Evolutionary conservation across 2,113 vertebrate species (phyloP), one percentile per base, ranked within the genome.

Genomic region (Calyptommatus sinebrachiatus): DNA sequence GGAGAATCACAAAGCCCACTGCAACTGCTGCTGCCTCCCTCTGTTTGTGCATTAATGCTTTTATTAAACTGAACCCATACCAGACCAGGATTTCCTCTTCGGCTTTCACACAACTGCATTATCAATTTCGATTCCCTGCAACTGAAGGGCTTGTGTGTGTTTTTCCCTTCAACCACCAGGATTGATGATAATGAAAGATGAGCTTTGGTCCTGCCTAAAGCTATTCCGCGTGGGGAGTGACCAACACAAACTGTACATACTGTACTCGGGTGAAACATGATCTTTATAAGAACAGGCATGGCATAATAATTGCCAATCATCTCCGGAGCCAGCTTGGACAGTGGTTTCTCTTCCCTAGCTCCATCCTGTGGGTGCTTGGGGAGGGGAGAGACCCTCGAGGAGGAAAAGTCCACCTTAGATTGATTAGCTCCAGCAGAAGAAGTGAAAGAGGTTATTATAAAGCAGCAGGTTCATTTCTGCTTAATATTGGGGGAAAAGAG

Each of bases 61-160:
- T 65, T 50, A 53, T 26, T 60, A 68, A 31, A 21, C 35, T 68
- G 41, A 75, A 70, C 73, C 69, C 79, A 61, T 81, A 63, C 53
- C 65, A 46, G 74, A 74, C 74, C 46, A 81, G 71, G 62, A 29
- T 45, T 61, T 72, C 22, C n/a, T 69, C 57, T 65, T 50, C 7
- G 1, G 26, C 41, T 8, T n/a, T 45, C n/a, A 31, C n/a, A 69
- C 9, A 11, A 50, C 53, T 48, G 29, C 26, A 46, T 35, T 75
- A 41, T 70, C 6, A 63, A 68, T 74, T 70, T 35, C 18, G 16
- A 48, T 48, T 20, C 16, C 24, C 65, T 76, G 73, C 20, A 72
- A 61, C 7, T 69, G 50, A 77, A 62, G 69, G n/a, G 24, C 35
- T 18, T 1, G 22, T 45, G 35, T 9, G 8, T 6, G 12, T 28